These are phyloP conservation scores for Ginglymostoma cirratum DNA, from an alignment of 2,113 vertebrate species.

Conservation along the genomic window DNA sequence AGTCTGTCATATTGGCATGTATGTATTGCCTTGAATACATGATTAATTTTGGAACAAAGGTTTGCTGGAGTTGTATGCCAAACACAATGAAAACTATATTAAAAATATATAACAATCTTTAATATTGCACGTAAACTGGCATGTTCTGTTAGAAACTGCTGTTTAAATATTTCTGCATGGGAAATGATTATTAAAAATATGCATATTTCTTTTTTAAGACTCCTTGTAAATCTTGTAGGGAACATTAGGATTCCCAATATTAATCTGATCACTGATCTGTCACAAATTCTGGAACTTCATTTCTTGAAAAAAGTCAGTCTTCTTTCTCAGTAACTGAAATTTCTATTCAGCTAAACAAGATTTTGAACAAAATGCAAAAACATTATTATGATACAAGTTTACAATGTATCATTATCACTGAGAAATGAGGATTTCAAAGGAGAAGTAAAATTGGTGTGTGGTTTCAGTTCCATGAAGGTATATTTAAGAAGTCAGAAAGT, in stretches of 20 bases:
- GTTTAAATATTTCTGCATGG: background rate
- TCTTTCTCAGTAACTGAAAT: background rate
- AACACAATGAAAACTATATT: background rate
- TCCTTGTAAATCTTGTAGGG: background rate
- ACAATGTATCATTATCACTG: no score
- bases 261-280: background rate
- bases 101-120: background rate
- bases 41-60: background rate
- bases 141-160: background rate
- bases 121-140: background rate
- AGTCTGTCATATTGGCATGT: background rate
- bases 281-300: background rate
- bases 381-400: no score
- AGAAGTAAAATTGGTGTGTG: no score
- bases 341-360: background rate
- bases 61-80: background rate
- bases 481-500: no score
- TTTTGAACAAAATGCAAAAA: background rate
- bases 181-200: background rate
- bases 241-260: background rate
- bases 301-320: background rate
- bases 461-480: no score
- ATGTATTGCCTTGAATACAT: background rate
- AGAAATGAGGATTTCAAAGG: no score
- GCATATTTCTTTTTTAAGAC: background rate